Evolutionary conservation across 2,797 vertebrate genomes (phyloP), one percentile per base, ranked within the genome.

Genomic region (Cyprinodon diabolis): DNA sequence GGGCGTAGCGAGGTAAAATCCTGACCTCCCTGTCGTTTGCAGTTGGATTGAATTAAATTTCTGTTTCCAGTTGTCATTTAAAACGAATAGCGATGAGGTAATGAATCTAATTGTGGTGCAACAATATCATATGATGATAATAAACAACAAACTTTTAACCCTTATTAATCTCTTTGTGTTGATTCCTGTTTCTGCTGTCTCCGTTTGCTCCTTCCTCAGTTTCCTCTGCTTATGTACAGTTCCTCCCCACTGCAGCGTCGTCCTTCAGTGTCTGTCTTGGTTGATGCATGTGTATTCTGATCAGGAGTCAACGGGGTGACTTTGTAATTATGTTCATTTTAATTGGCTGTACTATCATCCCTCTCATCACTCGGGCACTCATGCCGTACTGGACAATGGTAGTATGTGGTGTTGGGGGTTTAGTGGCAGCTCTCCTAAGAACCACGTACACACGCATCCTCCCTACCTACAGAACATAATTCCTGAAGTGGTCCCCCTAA

Each of bases 311-410:
- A 92, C 92, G 89, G 90, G 94, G 93, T 94, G 93, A 95, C 94
- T 95, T 94, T 95, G 95, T 95, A 96, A 96, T 96, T 95, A 96
- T 95, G 93, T 95, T 95, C 93, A 91, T 95, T 95, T 95, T 96
- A 96, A 96, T 95, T 96, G 95, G 91, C 92, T 95, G 89, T 77
- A 88, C 94, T 95, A 96, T 96, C 95, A 91, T 83, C 80, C 78
- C 74, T 89, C 92, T 91, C 93, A 95, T 96, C 95, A 88, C 90
- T 88, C 82, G 84, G 79, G 86, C 91, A 92, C 90, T 87, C 89
- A 92, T 75, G 68, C 87, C 78, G 79, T 43, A 70, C 88, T 75
- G 94, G 93, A 95, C 95, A 92, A 90, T 93, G 90, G 89, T 88
- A 82, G 89, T 81, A 87, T 88, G 74, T 84, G 75, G 85, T 81